Conservation (phyloP, 2,888 invertebrate species). For the Vanessa cardui region DNA sequence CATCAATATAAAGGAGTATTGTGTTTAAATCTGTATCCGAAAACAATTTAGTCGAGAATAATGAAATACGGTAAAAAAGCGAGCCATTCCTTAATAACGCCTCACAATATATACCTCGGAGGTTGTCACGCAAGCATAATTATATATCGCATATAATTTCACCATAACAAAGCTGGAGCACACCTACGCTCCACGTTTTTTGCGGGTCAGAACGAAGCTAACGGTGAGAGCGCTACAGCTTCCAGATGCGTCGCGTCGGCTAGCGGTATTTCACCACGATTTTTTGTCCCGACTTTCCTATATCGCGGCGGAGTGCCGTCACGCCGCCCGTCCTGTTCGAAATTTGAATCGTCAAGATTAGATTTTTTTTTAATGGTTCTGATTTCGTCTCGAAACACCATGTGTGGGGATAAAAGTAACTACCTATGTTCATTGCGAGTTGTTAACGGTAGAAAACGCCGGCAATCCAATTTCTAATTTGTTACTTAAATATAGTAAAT, state of each 20-base stretch:
- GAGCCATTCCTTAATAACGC: slow-evolving; percentile 38
- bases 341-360: slow-evolving; percentile 17
- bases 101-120: slow-evolving; percentile 56
- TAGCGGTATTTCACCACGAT: slow-evolving; percentile 70
- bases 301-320: slow-evolving; percentile 49
- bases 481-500: too few species aligned
- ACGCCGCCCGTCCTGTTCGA: slow-evolving; percentile 23
- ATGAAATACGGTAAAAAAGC: slow-evolving; percentile 20
- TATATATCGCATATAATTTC: slow-evolving; percentile 58
- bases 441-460: too few species aligned
- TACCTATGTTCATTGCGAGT: not conserved
- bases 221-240: slow-evolving; percentile 75
- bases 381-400: slow-evolving; percentile 17
- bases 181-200: slow-evolving; percentile 66
- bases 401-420: slow-evolving; percentile 10
- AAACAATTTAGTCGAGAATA: slow-evolving; percentile 7
- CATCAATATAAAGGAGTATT: not conserved
- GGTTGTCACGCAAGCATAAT: slow-evolving; percentile 60
- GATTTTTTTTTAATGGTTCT: slow-evolving; percentile 5
- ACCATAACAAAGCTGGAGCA: slow-evolving; percentile 60
- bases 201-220: slow-evolving; percentile 59
- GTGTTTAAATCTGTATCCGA: slow-evolving; percentile 5
- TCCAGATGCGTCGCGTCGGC: slow-evolving; percentile 69
- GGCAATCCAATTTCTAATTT: too few species aligned
- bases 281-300: slow-evolving; percentile 61